phyloP scores from a whole-genome alignment of 1,140 invertebrate species.

The Leptinotarsa defecta region DNA sequence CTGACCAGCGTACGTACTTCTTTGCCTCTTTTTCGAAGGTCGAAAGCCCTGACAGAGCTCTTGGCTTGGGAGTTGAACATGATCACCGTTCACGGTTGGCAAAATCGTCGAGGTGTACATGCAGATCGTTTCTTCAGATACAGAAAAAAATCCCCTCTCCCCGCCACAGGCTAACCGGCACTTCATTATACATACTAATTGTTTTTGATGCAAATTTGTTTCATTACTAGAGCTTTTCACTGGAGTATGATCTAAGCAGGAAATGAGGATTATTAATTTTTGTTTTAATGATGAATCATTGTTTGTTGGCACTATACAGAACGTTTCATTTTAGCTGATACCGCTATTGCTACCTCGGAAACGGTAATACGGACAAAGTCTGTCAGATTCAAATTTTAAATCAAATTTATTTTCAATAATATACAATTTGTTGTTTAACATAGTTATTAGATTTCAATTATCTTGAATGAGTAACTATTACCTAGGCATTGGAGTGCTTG shows the following conservation, averaged over 20 bases:
- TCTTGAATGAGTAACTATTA: too few relatives aligned
- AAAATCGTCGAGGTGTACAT: neutral
- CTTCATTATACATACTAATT: conserved; percentile 3
- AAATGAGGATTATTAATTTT: neutral
- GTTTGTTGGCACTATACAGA: neutral
- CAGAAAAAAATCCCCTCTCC: neutral
- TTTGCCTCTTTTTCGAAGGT: neutral
- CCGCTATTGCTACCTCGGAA: too few relatives aligned
- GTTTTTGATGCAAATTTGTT: neutral
- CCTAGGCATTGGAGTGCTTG: too few relatives aligned
- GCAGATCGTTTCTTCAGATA: neutral
- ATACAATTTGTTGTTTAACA: too few relatives aligned
- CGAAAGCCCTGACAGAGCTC: neutral
- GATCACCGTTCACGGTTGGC: neutral
- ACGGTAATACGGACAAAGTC: too few relatives aligned
- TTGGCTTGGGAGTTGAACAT: neutral
- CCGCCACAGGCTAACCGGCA: neutral
- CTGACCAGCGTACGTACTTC: neutral
- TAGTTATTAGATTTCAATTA: too few relatives aligned
- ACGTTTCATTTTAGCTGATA: too few relatives aligned
- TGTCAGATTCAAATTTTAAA: too few relatives aligned
- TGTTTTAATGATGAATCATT: neutral
- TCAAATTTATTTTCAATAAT: too few relatives aligned
- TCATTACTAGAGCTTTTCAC: neutral
- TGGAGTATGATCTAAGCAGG: neutral